phyloP scores from a whole-genome alignment of 92 coral and sea anemone species.

The Epizoanthus illoricatus region DNA sequence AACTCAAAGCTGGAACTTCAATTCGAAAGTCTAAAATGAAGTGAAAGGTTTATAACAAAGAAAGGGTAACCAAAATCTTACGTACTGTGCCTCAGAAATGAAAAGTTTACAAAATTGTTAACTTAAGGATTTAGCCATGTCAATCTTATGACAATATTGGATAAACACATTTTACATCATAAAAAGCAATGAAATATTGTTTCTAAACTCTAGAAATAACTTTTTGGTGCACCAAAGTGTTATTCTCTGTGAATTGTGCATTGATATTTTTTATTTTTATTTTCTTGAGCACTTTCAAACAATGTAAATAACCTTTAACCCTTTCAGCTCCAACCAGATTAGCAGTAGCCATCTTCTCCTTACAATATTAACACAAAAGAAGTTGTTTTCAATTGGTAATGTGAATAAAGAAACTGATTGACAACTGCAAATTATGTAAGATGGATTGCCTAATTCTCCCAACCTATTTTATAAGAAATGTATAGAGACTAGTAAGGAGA shows the following conservation, averaged over 20 bases:
- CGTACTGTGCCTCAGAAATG: not conserved
- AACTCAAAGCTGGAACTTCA: not conserved
- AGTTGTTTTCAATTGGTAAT: no score
- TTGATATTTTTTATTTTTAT: no score
- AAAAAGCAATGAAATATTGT: not conserved
- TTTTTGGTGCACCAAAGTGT: no score
- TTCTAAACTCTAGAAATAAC: not conserved
- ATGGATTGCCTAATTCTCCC: no score
- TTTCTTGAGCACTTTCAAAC: slow-evolving; percentile 2
- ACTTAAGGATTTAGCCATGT: not conserved
- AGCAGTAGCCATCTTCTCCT: no score
- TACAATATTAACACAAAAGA: no score
- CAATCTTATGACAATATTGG: not conserved
- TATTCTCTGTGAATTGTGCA: no score
- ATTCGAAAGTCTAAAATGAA: slow-evolving; percentile 2
- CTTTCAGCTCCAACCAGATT: no score
- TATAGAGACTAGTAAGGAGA: no score
- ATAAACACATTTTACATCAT: not conserved
- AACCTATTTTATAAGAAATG: no score
- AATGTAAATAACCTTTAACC: not conserved
- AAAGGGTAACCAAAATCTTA: not conserved
- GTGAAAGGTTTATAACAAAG: not conserved
- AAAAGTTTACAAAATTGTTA: not conserved
- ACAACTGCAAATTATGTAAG: no score
- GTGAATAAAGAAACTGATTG: not conserved